Conservation (phyloP, 2,113 vertebrate genomes). For the Dermatemys mawii region DNA sequence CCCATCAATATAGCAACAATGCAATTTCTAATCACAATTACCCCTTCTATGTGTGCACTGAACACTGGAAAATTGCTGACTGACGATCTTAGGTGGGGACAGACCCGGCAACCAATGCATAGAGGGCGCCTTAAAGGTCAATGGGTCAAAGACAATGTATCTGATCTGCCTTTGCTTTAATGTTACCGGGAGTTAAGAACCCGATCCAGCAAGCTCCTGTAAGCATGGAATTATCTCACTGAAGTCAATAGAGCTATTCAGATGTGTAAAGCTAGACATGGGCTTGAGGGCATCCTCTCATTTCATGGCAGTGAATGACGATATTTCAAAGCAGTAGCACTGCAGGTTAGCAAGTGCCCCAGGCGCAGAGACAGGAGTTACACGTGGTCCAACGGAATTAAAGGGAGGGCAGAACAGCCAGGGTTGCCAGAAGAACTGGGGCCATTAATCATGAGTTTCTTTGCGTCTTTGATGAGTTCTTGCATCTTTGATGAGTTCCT, state of each 20-base stretch:
- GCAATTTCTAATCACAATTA: neutral
- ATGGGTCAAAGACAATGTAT: rapidly evolving
- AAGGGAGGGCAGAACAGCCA: constrained; percentile 28
- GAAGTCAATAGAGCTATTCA: neutral
- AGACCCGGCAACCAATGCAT: neutral
- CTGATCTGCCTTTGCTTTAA: neutral
- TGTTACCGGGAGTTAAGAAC: neutral
- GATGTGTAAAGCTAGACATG: neutral
- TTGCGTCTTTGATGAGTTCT: constrained; percentile 22
- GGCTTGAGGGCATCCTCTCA: neutral
- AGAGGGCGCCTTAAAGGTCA: neutral
- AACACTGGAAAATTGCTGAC: neutral
- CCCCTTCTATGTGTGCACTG: neutral
- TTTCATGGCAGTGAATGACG: constrained; percentile 29
- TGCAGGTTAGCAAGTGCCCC: constrained; percentile 18
- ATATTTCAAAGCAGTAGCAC: constrained; percentile 37
- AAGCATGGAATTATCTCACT: neutral
- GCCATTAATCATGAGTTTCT: constrained; percentile 60
- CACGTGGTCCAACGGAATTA: constrained; percentile 1
- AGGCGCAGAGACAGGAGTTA: constrained; percentile 20
- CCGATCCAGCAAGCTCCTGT: neutral
- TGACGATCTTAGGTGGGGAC: neutral
- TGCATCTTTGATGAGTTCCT: constrained; percentile 42
- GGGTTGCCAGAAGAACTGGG: constrained; percentile 26
- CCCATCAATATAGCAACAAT: neutral